Evolutionary conservation across 2,888 invertebrate genomes (phyloP), one percentile per base, ranked within the genome.

Genomic region (Agrotis exclamationis): DNA sequence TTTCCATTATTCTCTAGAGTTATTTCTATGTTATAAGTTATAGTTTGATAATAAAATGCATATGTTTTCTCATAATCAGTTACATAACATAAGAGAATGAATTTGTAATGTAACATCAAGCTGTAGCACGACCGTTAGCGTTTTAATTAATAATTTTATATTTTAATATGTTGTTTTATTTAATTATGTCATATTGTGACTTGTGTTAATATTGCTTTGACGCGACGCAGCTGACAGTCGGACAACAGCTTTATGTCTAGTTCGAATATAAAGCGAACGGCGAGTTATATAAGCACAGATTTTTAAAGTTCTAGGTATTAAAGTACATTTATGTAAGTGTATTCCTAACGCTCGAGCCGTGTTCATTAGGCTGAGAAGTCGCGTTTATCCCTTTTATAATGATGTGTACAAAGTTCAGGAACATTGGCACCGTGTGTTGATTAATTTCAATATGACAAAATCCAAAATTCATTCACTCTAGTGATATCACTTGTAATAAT

Each of bases 381-480:
- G 70, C 28, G 20, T 57, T 74, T 54, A 63, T 75, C 83, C 68
- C 62, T 71, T 77, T 74, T 77, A 74, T 77, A 73, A 70, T 62
- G 48, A 78, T 85, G 71, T 85, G 85, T 85, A 85, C 81, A 85
- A 85, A 85, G 86, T 83, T 80, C 76, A 79, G 76, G 78, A 85
- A 82, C 67, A 84, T 78, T 76, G 59, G 70, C 70, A 73, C 51
- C 58, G 13, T 80, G 70, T 72, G 71, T 70, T 73, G 50, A 65
- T 66, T 72, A n/a, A 65, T 73, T 74, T 70, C 53, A 9, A 11
- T 11, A 39, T 33, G 33, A 69, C 28, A 51, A 85, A 84, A 83
- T 83, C 69, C 72, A 71, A 80, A 83, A 85, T 65, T 73, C 67
- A 83, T 62, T 74, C 80, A 71, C 70, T 79, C 82, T 68, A 82